Percentiles rank a stretch among this genome's conserved stretches.
phyloP scores from a whole-genome alignment of 2,113 vertebrate species.

The Macrotis lagotis region DNA sequence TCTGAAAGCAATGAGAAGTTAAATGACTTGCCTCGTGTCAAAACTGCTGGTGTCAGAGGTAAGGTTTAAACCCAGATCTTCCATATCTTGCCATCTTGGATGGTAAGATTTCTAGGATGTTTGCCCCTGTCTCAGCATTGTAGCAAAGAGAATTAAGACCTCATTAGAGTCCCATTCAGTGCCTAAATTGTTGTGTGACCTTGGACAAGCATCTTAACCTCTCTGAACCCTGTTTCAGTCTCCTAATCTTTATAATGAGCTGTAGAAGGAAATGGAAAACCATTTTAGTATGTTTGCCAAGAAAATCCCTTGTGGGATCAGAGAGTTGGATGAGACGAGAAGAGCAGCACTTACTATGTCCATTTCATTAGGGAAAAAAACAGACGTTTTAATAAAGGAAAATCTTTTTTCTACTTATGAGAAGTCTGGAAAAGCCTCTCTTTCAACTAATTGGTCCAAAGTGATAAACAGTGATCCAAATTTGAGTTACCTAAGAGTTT shows the following conservation, averaged over 20 bases:
- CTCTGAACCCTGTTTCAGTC: not conserved
- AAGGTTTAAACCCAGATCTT: too few relatives aligned
- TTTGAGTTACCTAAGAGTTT: not conserved
- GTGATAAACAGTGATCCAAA: not conserved
- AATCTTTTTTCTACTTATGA: not conserved
- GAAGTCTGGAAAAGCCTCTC: not conserved
- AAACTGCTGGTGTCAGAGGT: too few relatives aligned
- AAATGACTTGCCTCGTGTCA: too few relatives aligned
- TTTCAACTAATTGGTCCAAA: not conserved
- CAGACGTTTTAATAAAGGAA: not conserved
- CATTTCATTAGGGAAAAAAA: not conserved
- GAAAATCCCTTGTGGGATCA: not conserved
- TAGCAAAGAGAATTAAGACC: too few relatives aligned
- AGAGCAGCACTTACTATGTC: not conserved
- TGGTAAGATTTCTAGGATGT: too few relatives aligned
- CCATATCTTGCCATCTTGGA: too few relatives aligned
- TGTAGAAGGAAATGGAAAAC: not conserved
- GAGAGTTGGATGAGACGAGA: not conserved
- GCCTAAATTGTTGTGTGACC: not conserved
- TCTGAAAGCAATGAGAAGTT: too few relatives aligned
- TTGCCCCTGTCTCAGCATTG: too few relatives aligned
- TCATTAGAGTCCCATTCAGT: too few relatives aligned
- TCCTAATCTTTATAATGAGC: not conserved
- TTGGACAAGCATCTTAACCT: not conserved
- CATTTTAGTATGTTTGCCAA: not conserved